Percentiles rank a stretch among this genome's conserved stretches.
These are phyloP conservation scores for Calcarius ornatus DNA, from an alignment of 2,113 vertebrate species.

Conservation along the genomic window DNA sequence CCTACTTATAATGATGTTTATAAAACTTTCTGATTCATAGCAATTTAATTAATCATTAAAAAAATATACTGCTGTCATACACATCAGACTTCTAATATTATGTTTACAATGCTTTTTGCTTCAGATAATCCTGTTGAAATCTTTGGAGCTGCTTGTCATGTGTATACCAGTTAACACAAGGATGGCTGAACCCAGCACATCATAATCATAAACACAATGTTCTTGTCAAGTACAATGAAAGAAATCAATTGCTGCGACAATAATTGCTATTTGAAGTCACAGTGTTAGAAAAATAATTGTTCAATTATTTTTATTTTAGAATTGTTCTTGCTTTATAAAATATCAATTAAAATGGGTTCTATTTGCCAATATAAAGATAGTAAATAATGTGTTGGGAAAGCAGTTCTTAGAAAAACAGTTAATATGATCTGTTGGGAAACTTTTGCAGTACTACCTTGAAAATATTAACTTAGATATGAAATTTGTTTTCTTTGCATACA, in stretches of 20 bases:
- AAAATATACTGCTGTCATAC: neutral
- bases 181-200: constrained; percentile 29
- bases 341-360: constrained; percentile 42
- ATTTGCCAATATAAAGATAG: constrained; percentile 45
- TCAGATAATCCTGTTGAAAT: constrained; percentile 11
- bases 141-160: constrained; percentile 3
- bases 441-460: neutral
- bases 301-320: constrained; percentile 48
- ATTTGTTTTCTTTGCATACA: neutral
- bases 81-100: neutral
- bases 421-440: neutral
- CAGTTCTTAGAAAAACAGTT: neutral
- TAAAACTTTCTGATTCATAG: neutral
- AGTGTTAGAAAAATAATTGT: constrained; percentile 30
- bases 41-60: constrained; percentile 18
- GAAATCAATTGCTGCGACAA: constrained; percentile 48
- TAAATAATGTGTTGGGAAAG: neutral
- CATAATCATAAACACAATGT: constrained; percentile 45
- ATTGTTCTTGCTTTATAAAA: constrained; percentile 23
- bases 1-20: neutral
- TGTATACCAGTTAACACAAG: constrained; percentile 14
- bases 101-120: constrained; percentile 8
- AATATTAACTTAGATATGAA: neutral
- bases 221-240: constrained; percentile 40
- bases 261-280: constrained; percentile 26